phyloP scores from a whole-genome alignment of 1,140 invertebrate species.

The Temnothorax curvispinosus region DNA sequence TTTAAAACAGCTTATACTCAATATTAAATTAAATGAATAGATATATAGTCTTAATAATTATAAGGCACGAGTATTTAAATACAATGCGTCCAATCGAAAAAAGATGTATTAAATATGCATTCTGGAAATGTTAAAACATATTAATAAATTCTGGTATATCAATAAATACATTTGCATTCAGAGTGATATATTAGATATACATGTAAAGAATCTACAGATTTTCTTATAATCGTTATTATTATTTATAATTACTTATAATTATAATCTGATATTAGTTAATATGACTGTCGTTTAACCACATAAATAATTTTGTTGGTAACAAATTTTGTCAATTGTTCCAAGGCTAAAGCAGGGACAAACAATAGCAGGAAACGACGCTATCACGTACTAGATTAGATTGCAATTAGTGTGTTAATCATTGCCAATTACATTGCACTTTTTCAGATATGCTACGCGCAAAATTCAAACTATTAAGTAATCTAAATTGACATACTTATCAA shows the following conservation, averaged over 20 bases:
- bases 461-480: neutral
- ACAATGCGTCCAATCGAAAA: too few relatives aligned
- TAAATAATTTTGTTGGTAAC: neutral
- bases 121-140: too few relatives aligned
- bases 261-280: neutral
- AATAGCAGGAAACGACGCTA: neutral
- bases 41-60: too few relatives aligned
- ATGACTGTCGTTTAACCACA: neutral
- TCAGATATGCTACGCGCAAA: neutral
- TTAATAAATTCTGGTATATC: too few relatives aligned
- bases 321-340: constrained; percentile 20
- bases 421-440: constrained; percentile 10
- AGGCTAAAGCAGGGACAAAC: neutral
- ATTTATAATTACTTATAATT: neutral
- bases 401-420: constrained; percentile 36
- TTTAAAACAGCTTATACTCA: too few relatives aligned
- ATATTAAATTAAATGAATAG: too few relatives aligned
- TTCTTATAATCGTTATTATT: neutral
- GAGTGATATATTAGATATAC: too few relatives aligned
- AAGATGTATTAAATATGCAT: too few relatives aligned
- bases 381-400: constrained; percentile 36
- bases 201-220: neutral
- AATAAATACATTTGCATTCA: too few relatives aligned
- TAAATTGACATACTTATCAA: neutral
- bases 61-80: too few relatives aligned